Conservation (phyloP, 64 coral and sea anemone species). For the Pocillopora damicornis region DNA sequence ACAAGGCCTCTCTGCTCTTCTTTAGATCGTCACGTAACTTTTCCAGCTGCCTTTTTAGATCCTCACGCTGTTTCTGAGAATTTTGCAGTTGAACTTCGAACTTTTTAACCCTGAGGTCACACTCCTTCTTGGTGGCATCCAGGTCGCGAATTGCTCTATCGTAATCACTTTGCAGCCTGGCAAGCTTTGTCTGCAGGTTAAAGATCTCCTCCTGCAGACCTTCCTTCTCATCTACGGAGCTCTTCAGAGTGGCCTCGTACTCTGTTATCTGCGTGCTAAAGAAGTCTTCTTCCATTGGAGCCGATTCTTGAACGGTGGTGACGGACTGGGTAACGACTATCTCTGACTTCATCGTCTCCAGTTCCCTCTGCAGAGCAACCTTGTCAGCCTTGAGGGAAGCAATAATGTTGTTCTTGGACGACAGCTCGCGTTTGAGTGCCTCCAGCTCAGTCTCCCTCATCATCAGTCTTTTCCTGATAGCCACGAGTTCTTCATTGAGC, state of each 20-base stretch:
- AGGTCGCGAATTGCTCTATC: slow-evolving; percentile 76
- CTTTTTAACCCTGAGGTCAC: slow-evolving; percentile 82
- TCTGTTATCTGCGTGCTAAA: slow-evolving; percentile 19
- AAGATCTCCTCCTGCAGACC: slow-evolving; percentile 59
- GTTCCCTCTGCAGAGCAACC: slow-evolving; percentile 52
- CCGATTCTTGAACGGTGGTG: slow-evolving; percentile 39
- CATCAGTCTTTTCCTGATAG: slow-evolving; percentile 67
- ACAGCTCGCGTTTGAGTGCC: slow-evolving; percentile 70
- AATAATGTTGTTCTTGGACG: slow-evolving; percentile 82
- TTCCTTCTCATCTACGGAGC: slow-evolving; percentile 55
- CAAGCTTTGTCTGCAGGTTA: slow-evolving; percentile 63
- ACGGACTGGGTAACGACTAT: slow-evolving; percentile 72
- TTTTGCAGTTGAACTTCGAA: slow-evolving; percentile 80
- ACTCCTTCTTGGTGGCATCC: slow-evolving; percentile 78
- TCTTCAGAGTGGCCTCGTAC: slow-evolving; percentile 67
- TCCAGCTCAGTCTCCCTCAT: slow-evolving; percentile 84
- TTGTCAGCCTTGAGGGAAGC: slow-evolving; percentile 76
- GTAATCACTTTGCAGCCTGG: slow-evolving; percentile 71
- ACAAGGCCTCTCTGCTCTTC: slow-evolving; percentile 67
- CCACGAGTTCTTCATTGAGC: slow-evolving; percentile 73
- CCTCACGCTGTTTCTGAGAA: slow-evolving; percentile 81
- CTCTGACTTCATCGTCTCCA: slow-evolving; percentile 79
- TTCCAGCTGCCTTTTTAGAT: slow-evolving; percentile 81
- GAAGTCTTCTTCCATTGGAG: slow-evolving; percentile 59
- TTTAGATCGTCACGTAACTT: slow-evolving; percentile 76